These are phyloP conservation scores for Hippocampus abdominalis DNA, from an alignment of 2,113 vertebrate genomes.

Conservation along the genomic window DNA sequence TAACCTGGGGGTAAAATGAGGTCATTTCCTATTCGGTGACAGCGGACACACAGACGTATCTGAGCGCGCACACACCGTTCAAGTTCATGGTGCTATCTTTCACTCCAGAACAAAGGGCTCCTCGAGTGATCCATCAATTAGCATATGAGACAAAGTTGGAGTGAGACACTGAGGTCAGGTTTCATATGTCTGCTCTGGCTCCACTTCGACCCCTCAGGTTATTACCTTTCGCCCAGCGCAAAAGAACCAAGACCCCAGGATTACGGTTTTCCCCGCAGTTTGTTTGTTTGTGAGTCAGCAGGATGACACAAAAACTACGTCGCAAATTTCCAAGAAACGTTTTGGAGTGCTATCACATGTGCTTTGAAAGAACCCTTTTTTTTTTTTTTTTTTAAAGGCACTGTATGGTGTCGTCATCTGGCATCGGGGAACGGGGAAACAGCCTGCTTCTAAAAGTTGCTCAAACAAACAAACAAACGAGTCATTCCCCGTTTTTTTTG, in stretches of 20 bases:
- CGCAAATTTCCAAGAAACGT: neutral
- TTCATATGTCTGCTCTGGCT: constrained; percentile 57
- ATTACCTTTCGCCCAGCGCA: neutral
- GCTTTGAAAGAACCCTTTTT: neutral
- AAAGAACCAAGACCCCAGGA: neutral
- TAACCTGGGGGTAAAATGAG: constrained; percentile 68
- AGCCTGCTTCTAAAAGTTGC: too few species aligned
- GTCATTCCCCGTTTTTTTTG: neutral
- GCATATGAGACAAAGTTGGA: constrained; percentile 45
- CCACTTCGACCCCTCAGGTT: constrained; percentile 2
- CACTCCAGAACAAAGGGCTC: constrained; percentile 60
- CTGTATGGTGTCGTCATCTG: too few species aligned
- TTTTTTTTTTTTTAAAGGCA: too few species aligned
- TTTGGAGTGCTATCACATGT: neutral
- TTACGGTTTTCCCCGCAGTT: constrained; percentile 1
- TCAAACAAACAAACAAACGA: too few species aligned
- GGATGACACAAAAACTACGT: neutral
- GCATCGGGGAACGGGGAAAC: too few species aligned
- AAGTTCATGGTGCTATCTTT: constrained; percentile 53
- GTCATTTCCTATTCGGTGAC: constrained; percentile 75
- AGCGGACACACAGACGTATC: constrained; percentile 54
- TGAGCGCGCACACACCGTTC: constrained; percentile 23
- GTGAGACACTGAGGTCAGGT: constrained; percentile 40
- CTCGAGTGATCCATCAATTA: constrained; percentile 63
- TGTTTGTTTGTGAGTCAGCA: constrained; percentile 11